phyloP scores from a whole-genome alignment of 2,113 vertebrate genomes.

The Chlamydotis undulata region DNA sequence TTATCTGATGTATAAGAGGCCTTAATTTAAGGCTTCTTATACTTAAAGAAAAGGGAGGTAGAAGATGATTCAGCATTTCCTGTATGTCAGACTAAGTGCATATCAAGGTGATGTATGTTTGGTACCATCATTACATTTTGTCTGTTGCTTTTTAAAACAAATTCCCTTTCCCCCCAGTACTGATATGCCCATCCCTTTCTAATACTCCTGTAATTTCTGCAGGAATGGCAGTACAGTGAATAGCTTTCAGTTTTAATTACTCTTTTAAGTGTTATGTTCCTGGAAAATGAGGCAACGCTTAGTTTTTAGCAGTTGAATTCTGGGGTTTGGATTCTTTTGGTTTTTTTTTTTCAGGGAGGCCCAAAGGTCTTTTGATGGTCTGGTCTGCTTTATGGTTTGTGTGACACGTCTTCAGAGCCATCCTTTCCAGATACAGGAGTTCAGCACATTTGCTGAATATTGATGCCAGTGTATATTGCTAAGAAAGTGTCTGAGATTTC shows the following conservation, averaged over 20 bases:
- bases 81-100: not conserved
- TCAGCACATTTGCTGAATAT: not conserved
- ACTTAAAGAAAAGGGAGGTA: not conserved
- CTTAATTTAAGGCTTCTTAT: not conserved
- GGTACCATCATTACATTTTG: not conserved
- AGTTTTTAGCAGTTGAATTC: not conserved
- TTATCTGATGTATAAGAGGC: not conserved
- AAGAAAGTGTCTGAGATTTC: not conserved
- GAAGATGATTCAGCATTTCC: not conserved
- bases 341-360: not conserved
- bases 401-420: not conserved
- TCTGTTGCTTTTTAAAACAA: not conserved
- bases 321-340: not conserved
- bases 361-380: not conserved
- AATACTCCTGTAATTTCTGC: not conserved
- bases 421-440: not conserved
- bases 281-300: not conserved
- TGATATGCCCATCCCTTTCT: not conserved
- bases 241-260: not conserved
- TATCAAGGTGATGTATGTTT: not conserved
- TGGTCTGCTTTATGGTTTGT: not conserved
- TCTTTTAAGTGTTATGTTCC: not conserved
- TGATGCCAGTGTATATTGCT: not conserved
- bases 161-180: fast-evolving
- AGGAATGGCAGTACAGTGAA: not conserved